Percentiles rank a stretch among this genome's conserved stretches.
These are phyloP conservation scores for Serilophus lunatus DNA, from an alignment of 2,113 vertebrate genomes.

Conservation along the genomic window DNA sequence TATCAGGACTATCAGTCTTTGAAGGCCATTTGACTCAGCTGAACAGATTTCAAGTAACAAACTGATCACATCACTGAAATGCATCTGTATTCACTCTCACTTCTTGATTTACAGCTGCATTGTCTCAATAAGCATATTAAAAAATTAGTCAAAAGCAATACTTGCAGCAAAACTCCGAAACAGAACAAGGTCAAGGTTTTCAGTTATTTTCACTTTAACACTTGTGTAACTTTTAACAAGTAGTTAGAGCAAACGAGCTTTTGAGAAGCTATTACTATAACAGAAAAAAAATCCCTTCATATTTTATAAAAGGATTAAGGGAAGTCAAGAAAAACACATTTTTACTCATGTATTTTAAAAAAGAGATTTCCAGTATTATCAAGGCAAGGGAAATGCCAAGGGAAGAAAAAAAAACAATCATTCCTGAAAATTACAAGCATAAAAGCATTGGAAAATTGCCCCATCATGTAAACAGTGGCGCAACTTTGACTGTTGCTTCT, in stretches of 20 bases:
- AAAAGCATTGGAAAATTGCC: not conserved
- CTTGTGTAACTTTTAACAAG: not conserved
- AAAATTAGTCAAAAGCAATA: not conserved
- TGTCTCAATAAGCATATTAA: not conserved
- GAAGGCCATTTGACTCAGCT: not conserved
- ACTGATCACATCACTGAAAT: not conserved
- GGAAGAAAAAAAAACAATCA: not conserved
- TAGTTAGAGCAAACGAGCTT: not conserved
- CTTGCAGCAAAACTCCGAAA: not conserved
- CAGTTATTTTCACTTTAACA: not conserved
- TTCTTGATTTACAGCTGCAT: not conserved
- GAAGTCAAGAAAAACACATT: not conserved
- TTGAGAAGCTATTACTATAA: not conserved
- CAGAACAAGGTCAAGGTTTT: not conserved
- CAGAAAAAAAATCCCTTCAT: not conserved
- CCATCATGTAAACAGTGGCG: slow-evolving; percentile 32
- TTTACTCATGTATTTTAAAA: not conserved
- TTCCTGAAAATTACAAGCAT: slow-evolving; percentile 20
- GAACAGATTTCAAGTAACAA: not conserved
- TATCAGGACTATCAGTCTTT: not conserved
- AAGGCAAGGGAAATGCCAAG: not conserved
- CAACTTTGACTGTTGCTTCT: not conserved
- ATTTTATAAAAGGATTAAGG: not conserved
- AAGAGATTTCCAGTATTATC: not conserved
- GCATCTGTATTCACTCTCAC: not conserved